Evolutionary conservation across 2,797 vertebrate species (phyloP).

Genomic region (Trachops cirrhosus): DNA sequence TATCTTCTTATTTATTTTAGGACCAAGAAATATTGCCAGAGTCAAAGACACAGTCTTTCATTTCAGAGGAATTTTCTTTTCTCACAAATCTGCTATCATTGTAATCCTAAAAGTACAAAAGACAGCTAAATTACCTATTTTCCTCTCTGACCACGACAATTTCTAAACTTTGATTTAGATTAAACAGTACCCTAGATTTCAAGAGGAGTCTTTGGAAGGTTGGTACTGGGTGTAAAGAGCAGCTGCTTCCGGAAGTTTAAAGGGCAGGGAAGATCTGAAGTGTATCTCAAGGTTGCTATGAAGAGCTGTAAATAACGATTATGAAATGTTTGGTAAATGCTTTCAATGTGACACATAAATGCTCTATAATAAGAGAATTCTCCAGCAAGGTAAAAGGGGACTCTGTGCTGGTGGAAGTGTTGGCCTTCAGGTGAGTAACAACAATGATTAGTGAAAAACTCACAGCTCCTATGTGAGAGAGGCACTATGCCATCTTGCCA

Average conservation of each 20-base stretch:
- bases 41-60: slow-evolving; percentile 36
- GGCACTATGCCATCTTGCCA: not conserved
- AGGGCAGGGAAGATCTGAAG: not conserved
- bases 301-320: not conserved
- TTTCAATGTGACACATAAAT: not conserved
- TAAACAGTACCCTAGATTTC: not conserved
- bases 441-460: not conserved
- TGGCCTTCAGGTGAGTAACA: not conserved
- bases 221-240: too few relatives aligned
- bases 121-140: not conserved
- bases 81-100: not conserved
- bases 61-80: slow-evolving; percentile 54
- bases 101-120: not conserved
- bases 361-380: not conserved
- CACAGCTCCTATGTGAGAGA: not conserved
- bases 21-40: slow-evolving; percentile 24
- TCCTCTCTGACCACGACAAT: not conserved
- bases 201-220: not conserved
- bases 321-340: not conserved
- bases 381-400: not conserved
- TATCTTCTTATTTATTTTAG: slow-evolving; percentile 32
- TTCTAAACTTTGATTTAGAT: slow-evolving; percentile 18
- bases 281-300: fast-evolving
- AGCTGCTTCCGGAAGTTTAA: not conserved
- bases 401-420: not conserved